A percentile compares a stretch with the other conserved stretches of the same genome.
phyloP scores from a whole-genome alignment of 2,888 invertebrate genomes.

The Noctua fimbriata region DNA sequence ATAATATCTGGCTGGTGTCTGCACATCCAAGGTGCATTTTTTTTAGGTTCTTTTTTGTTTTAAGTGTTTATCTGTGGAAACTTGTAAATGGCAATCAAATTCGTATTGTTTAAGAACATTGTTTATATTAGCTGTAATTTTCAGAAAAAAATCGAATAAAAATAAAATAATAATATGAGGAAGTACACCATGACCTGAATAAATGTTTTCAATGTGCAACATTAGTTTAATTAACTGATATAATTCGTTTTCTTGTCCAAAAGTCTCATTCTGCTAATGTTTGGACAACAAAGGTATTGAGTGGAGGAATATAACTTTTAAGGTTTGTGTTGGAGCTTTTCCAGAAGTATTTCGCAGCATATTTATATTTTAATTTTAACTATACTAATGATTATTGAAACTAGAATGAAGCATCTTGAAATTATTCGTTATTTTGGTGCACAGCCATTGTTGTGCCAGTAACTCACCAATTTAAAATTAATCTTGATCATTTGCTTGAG shows the following conservation, averaged over 20 bases:
- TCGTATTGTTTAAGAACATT: too few relatives aligned
- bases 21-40: neutral
- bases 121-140: too few relatives aligned
- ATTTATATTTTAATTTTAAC: neutral
- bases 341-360: neutral
- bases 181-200: neutral
- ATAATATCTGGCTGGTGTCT: neutral
- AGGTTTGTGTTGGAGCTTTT: neutral
- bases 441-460: neutral
- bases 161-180: neutral
- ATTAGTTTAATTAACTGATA: neutral
- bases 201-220: neutral
- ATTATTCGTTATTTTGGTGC: neutral
- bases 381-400: neutral
- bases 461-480: slow-evolving; percentile 97
- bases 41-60: neutral
- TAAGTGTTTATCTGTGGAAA: too few relatives aligned
- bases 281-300: neutral
- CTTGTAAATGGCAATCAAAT: too few relatives aligned
- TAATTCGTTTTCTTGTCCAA: neutral
- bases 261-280: neutral
- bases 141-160: too few relatives aligned
- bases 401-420: neutral
- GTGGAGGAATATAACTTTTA: neutral
- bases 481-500: slow-evolving; percentile 99